Evolutionary conservation across 2,113 vertebrate genomes (phyloP).

Genomic region (Tragelaphus strepsiceros): DNA sequence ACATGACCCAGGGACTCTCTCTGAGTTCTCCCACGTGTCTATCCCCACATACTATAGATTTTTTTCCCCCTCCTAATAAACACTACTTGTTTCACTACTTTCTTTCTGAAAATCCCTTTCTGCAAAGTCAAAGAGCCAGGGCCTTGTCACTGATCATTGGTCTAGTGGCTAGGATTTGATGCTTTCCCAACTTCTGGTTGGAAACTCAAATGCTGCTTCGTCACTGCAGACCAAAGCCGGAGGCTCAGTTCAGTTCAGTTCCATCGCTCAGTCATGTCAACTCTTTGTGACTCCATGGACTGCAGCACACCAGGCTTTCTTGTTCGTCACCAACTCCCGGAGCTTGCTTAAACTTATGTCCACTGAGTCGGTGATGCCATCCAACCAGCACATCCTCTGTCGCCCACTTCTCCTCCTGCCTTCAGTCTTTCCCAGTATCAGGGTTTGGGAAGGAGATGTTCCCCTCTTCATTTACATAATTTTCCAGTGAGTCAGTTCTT

Average conservation of each 20-base stretch:
- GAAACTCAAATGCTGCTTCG: not conserved
- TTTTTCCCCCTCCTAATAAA: not conserved
- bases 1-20: not conserved
- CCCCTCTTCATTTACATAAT: not conserved
- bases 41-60: not conserved
- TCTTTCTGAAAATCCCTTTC: not conserved
- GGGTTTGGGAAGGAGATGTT: not conserved
- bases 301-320: not conserved
- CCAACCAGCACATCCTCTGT: not conserved
- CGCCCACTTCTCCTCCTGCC: not conserved
- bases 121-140: not conserved
- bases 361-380: not conserved
- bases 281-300: not conserved
- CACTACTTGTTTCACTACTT: not conserved
- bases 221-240: not conserved
- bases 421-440: not conserved
- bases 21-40: not conserved
- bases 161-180: not conserved
- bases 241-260: not conserved
- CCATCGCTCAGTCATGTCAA: not conserved
- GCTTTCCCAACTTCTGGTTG: not conserved
- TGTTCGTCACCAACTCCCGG: not conserved
- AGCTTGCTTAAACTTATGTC: not conserved
- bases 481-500: not conserved
- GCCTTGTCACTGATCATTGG: not conserved